These are phyloP conservation scores for Bubalus kerabau DNA, from an alignment of 2,113 vertebrate genomes.

Conservation along the genomic window DNA sequence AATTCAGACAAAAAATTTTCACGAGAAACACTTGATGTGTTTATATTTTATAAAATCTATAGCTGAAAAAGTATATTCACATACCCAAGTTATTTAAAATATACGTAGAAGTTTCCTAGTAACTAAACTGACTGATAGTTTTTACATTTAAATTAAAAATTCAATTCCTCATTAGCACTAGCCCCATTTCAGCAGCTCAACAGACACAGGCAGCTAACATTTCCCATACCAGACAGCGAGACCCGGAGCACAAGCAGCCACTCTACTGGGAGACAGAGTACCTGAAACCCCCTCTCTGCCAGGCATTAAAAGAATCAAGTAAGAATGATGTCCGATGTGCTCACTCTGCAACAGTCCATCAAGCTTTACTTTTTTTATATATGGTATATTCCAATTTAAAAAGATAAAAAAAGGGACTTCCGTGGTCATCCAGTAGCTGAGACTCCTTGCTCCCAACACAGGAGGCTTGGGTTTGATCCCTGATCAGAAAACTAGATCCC, in stretches of 20 bases:
- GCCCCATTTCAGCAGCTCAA: not conserved
- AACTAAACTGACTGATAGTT: not conserved
- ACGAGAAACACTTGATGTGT: not conserved
- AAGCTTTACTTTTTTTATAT: not conserved
- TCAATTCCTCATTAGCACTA: not conserved
- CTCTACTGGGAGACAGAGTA: not conserved
- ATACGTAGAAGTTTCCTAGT: not conserved
- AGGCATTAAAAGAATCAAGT: not conserved
- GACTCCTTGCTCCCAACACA: not conserved
- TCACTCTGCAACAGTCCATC: not conserved
- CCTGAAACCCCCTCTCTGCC: not conserved
- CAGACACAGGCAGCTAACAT: not conserved
- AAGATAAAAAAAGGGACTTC: not conserved
- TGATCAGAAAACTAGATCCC: not conserved
- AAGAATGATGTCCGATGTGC: not conserved
- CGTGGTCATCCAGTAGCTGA: not conserved
- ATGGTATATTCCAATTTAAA: not conserved
- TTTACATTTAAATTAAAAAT: not conserved
- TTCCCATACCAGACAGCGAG: not conserved
- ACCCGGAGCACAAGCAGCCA: rapidly evolving
- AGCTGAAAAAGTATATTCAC: not conserved
- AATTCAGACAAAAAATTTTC: not conserved
- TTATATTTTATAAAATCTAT: not conserved
- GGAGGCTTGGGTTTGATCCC: not conserved
- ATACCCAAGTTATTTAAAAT: not conserved